Evolutionary conservation across 1,140 invertebrate species (phyloP).

Genomic region (Saccostrea glomerata): DNA sequence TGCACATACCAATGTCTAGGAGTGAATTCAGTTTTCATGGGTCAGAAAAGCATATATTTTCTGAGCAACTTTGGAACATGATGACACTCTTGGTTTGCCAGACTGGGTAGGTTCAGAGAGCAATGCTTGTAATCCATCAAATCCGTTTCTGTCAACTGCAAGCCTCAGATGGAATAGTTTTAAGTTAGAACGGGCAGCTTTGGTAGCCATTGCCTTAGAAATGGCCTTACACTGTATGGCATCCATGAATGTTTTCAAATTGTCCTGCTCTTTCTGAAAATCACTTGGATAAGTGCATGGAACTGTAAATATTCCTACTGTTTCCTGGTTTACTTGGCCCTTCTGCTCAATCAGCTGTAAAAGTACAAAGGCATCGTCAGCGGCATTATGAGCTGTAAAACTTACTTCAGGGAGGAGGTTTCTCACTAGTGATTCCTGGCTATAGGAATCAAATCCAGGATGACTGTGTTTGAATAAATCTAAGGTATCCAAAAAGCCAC

Average conservation of each 20-base stretch:
- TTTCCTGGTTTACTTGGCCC: not conserved
- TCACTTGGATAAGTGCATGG: not conserved
- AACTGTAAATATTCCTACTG: not conserved
- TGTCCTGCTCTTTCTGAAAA: not conserved
- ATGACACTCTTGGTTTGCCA: not conserved
- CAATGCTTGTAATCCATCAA: conserved; percentile 9
- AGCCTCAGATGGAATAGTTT: not conserved
- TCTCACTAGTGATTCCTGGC: not conserved
- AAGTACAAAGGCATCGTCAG: not conserved
- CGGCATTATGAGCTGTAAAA: not conserved
- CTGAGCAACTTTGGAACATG: not conserved
- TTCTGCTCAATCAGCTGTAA: not conserved
- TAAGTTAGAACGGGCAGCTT: conserved; percentile 9
- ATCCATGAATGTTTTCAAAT: not conserved
- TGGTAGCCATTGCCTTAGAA: not conserved
- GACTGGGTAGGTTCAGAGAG: not conserved
- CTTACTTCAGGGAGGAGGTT: not conserved
- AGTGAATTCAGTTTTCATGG: too few relatives aligned
- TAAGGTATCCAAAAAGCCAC: not conserved
- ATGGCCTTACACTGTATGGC: not conserved
- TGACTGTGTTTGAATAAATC: not conserved
- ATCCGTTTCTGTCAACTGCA: not conserved
- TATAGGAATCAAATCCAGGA: not conserved
- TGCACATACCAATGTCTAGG: too few relatives aligned
- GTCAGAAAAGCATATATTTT: not conserved